These are phyloP conservation scores for Scylla paramamosain DNA, from an alignment of 1,140 invertebrate species.

Conservation along the genomic window DNA sequence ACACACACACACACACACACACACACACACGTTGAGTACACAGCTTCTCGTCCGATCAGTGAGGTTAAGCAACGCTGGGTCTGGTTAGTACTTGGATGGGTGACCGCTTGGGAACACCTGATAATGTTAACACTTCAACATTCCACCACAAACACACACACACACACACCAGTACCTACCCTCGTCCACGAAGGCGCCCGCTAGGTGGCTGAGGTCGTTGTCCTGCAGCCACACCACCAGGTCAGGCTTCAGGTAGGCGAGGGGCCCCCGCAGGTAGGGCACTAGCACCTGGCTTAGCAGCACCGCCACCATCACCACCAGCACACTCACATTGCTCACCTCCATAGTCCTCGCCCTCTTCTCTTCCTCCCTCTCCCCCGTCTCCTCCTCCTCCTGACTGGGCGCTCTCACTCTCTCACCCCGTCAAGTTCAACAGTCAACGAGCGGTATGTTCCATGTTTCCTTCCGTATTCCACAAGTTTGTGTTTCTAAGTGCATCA, in stretches of 20 bases:
- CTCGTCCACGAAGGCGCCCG: slow-evolving; percentile 43
- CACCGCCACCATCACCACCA: slow-evolving; percentile 47
- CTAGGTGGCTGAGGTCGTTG: background rate
- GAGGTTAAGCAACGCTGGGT: too few species aligned
- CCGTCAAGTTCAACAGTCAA: background rate
- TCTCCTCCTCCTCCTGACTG: background rate
- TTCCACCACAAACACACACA: too few species aligned
- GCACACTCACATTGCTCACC: slow-evolving; percentile 50
- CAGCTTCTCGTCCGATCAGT: too few species aligned
- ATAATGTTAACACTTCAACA: too few species aligned
- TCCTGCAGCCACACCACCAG: slow-evolving; percentile 44
- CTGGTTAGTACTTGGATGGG: too few species aligned
- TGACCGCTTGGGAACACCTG: too few species aligned
- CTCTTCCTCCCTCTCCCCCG: background rate
- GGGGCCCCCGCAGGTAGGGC: slow-evolving; percentile 35
- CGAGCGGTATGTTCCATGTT: background rate
- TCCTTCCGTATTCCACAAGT: background rate
- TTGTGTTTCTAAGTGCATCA: background rate
- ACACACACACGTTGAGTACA: background rate
- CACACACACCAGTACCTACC: slow-evolving; percentile 9
- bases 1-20: background rate
- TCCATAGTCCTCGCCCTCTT: slow-evolving; percentile 22
- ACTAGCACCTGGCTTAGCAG: slow-evolving; percentile 39
- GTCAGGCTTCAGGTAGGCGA: slow-evolving; percentile 51
- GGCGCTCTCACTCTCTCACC: background rate